Percentiles rank a stretch among this genome's conserved stretches.
These are phyloP conservation scores for Rotaria macrura DNA, from an alignment of 2,888 invertebrate species.

Conservation along the genomic window DNA sequence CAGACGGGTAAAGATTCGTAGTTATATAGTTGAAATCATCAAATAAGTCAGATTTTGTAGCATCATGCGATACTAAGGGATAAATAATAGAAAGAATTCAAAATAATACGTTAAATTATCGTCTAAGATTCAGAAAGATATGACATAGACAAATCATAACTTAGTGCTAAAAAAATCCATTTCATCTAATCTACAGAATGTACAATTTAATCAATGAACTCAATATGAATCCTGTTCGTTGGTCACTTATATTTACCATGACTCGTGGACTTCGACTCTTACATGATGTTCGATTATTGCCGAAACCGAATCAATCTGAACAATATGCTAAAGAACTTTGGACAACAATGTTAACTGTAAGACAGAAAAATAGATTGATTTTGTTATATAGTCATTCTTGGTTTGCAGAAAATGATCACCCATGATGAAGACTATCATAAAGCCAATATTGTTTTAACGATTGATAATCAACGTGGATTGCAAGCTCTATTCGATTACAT, in stretches of 20 bases:
- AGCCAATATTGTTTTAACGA: background rate
- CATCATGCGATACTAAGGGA: no score
- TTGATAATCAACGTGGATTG: background rate
- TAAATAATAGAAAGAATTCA: no score
- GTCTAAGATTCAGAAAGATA: no score
- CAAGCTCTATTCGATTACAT: constrained; percentile 6
- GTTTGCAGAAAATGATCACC: background rate
- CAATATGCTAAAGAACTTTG: background rate
- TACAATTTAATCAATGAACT: no score
- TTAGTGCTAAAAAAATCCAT: no score
- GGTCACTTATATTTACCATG: background rate
- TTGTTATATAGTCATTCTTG: no score
- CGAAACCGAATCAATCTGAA: background rate
- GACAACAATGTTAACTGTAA: background rate
- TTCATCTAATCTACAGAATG: no score
- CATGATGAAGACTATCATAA: background rate
- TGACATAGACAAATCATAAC: no score
- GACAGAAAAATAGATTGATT: no score
- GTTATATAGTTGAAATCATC: no score
- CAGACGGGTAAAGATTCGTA: background rate
- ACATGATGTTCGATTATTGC: background rate
- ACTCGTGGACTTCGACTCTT: background rate
- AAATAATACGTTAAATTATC: no score
- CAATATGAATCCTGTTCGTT: background rate
- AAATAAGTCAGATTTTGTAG: no score